Conservation (phyloP, 2,888 invertebrate genomes). For the Digitonthophagus gazella region DNA sequence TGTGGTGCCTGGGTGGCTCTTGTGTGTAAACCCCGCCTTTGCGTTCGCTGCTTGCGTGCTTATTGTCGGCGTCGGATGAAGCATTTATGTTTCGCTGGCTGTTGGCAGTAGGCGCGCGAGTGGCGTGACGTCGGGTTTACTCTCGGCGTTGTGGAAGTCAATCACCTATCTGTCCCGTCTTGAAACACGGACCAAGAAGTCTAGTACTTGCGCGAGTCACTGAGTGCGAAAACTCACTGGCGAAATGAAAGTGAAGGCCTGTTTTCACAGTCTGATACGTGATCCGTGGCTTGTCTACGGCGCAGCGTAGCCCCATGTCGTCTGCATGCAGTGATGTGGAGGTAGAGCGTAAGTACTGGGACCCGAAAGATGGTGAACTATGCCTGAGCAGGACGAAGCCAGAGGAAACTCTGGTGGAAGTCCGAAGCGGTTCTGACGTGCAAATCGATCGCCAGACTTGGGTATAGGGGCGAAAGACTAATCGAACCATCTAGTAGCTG, state of each 20-base stretch:
- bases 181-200: conserved; percentile 77
- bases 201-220: conserved; percentile 70
- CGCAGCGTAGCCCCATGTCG: conserved; percentile 16
- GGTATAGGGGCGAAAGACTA: conserved; percentile 71
- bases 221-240: conserved; percentile 62
- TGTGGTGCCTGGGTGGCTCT: conserved; percentile 29
- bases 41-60: conserved; percentile 23
- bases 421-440: no score
- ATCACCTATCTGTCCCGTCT: conserved; percentile 55
- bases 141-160: conserved; percentile 43
- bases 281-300: conserved; percentile 13
- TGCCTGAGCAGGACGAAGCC: background rate
- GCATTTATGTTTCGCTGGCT: conserved; percentile 29
- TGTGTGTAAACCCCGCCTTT: conserved; percentile 14
- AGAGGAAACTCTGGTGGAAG: conserved; percentile 18
- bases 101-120: conserved; percentile 1
- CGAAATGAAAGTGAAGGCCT: conserved; percentile 65
- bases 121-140: conserved; percentile 35
- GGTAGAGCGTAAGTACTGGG: conserved; percentile 66
- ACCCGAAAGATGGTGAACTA: no score
- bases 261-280: conserved; percentile 9
- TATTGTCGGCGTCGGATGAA: background rate
- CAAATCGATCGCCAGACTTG: conserved; percentile 47
- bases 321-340: conserved; percentile 47
- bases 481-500: conserved; percentile 78